A percentile compares a stretch with the other conserved stretches of the same genome.
These are phyloP conservation scores for Saguinus midas DNA, from an alignment of 2,113 vertebrate genomes.

Conservation along the genomic window DNA sequence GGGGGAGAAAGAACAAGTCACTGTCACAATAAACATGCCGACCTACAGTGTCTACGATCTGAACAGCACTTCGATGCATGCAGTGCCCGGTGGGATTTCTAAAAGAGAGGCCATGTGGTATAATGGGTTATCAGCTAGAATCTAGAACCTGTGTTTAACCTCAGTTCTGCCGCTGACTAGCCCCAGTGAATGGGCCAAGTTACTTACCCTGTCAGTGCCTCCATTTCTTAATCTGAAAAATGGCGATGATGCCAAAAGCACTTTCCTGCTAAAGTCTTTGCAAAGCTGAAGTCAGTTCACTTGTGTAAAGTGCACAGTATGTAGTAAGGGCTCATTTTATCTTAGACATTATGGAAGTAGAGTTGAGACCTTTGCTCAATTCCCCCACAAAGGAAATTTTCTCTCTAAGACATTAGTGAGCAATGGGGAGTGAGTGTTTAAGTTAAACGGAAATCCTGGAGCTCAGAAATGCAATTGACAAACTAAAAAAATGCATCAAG, in stretches of 20 bases:
- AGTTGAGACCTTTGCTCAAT: not conserved
- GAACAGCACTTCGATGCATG: not conserved
- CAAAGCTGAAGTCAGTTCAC: not conserved
- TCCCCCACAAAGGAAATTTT: not conserved
- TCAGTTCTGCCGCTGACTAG: not conserved
- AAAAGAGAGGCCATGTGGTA: not conserved
- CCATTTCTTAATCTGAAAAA: not conserved
- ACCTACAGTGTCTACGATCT: not conserved
- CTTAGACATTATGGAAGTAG: not conserved
- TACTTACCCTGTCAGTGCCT: not conserved
- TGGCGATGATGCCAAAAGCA: not conserved
- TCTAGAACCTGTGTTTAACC: not conserved
- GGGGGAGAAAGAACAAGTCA: not conserved
- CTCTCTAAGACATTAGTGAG: not conserved
- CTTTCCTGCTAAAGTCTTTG: not conserved
- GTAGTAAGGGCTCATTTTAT: not conserved
- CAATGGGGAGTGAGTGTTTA: not conserved
- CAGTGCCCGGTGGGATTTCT: not conserved
- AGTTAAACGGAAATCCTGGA: not conserved
- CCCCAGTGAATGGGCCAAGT: not conserved
- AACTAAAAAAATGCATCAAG: too few relatives aligned
- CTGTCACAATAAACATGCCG: not conserved
- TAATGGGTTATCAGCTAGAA: not conserved
- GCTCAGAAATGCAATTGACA: too few relatives aligned
- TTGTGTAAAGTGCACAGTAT: not conserved